Percentiles rank a stretch among this genome's conserved stretches.
These are phyloP conservation scores for Sebastes schlegelii DNA, from an alignment of 2,113 vertebrate genomes.

Conservation along the genomic window DNA sequence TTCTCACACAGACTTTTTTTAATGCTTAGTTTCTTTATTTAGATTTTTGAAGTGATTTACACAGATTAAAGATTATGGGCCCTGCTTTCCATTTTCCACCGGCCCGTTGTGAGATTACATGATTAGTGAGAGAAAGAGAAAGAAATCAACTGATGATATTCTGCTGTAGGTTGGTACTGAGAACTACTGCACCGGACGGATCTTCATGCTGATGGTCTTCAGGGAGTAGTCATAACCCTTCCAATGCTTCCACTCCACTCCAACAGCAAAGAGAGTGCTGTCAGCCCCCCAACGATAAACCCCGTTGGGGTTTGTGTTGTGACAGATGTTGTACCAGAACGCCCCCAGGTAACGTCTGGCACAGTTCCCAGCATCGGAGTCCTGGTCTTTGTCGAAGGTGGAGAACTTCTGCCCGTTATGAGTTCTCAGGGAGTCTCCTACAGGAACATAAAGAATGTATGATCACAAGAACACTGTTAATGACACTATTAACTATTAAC, in stretches of 20 bases:
- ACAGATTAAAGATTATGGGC: too few species aligned
- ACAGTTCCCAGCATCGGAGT: accelerated
- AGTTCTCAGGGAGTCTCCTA: not conserved
- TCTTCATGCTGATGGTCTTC: too few species aligned
- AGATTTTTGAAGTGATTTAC: too few species aligned
- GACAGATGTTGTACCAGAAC: not conserved
- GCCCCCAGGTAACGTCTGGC: not conserved
- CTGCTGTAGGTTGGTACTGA: too few species aligned
- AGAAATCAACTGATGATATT: too few species aligned
- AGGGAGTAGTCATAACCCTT: too few species aligned
- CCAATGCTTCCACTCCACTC: not conserved
- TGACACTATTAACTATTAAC: not conserved
- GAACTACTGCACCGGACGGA: too few species aligned
- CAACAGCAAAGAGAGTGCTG: not conserved
- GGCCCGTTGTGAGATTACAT: too few species aligned
- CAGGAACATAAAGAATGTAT: not conserved
- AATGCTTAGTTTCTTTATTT: too few species aligned
- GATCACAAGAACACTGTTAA: not conserved
- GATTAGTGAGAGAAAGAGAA: too few species aligned
- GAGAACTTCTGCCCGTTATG: not conserved
- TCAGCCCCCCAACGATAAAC: slow-evolving; percentile 14
- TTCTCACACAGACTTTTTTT: too few species aligned
- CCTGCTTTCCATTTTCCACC: too few species aligned
- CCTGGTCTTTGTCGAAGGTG: not conserved
- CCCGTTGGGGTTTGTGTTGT: not conserved